phyloP scores from a whole-genome alignment of 2,113 vertebrate species.

The Embiotoca jacksoni region DNA sequence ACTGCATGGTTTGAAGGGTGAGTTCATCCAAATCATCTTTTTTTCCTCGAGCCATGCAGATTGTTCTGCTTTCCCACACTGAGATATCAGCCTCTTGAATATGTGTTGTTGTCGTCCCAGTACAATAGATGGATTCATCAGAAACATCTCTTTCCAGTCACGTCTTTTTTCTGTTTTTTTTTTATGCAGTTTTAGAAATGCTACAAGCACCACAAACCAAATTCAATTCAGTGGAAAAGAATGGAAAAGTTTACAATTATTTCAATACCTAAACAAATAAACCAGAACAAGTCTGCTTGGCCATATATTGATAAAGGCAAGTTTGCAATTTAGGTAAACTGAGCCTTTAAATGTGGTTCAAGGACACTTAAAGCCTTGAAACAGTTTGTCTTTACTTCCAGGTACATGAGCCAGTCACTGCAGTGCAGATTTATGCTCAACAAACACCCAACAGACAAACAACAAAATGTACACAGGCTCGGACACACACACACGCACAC shows the following conservation, averaged over 20 bases:
- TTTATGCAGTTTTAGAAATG: too few species aligned
- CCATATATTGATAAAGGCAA: not conserved
- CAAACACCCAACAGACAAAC: constrained; percentile 1
- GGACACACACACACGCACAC: not conserved
- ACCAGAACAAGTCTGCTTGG: not conserved
- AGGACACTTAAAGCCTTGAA: constrained; percentile 4
- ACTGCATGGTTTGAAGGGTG: not conserved
- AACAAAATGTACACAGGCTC: too few species aligned
- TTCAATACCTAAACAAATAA: not conserved
- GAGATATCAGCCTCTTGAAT: not conserved
- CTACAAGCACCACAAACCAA: too few species aligned
- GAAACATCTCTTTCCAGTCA: constrained; percentile 32
- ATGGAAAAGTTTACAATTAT: too few species aligned
- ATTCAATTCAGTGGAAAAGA: too few species aligned
- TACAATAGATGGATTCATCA: constrained; percentile 33
- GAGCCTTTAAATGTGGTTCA: constrained; percentile 10
- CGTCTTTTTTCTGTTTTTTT: too few species aligned
- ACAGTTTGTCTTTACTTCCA: not conserved
- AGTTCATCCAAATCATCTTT: not conserved
- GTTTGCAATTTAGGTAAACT: not conserved
- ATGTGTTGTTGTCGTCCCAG: not conserved
- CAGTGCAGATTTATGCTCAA: not conserved
- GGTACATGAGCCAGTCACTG: not conserved
- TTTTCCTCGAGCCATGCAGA: too few species aligned
- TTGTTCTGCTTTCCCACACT: too few species aligned